A percentile compares a stretch with the other conserved stretches of the same genome.
Evolutionary conservation across 2,113 vertebrate species (phyloP).

Genomic region (Lepus timidus): DNA sequence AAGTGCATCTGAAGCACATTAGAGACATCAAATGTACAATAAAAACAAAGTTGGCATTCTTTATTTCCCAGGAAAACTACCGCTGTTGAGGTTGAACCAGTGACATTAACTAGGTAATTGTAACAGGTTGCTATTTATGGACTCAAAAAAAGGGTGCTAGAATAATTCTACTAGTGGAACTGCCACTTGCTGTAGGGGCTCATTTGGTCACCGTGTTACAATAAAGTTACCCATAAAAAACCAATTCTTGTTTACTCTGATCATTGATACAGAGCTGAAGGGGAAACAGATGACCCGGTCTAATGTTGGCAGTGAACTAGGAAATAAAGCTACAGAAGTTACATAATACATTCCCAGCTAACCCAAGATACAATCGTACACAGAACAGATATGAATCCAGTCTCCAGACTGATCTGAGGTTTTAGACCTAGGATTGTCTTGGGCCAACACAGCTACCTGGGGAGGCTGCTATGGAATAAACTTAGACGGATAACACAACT

Average conservation of each 20-base stretch:
- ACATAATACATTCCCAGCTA: neutral
- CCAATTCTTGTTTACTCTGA: neutral
- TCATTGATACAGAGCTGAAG: conserved; percentile 13
- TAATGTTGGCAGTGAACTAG: neutral
- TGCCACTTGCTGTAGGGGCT: neutral
- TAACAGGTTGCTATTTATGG: neutral
- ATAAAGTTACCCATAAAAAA: conserved; percentile 16
- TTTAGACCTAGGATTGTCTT: neutral
- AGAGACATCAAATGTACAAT: neutral
- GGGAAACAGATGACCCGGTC: neutral
- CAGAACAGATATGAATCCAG: neutral
- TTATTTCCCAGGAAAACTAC: conserved; percentile 17
- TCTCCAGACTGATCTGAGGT: neutral
- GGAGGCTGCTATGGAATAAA: neutral
- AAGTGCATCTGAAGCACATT: neutral
- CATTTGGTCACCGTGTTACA: neutral
- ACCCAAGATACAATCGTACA: neutral
- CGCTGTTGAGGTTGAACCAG: neutral
- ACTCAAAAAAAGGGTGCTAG: neutral
- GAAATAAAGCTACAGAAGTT: conserved; percentile 5
- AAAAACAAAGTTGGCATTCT: neutral
- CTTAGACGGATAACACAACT: neutral
- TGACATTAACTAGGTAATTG: neutral
- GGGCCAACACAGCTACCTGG: neutral
- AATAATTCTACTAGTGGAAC: too few relatives aligned